Conservation (phyloP, 2,797 vertebrate genomes). For the Fistularia commersonii region DNA sequence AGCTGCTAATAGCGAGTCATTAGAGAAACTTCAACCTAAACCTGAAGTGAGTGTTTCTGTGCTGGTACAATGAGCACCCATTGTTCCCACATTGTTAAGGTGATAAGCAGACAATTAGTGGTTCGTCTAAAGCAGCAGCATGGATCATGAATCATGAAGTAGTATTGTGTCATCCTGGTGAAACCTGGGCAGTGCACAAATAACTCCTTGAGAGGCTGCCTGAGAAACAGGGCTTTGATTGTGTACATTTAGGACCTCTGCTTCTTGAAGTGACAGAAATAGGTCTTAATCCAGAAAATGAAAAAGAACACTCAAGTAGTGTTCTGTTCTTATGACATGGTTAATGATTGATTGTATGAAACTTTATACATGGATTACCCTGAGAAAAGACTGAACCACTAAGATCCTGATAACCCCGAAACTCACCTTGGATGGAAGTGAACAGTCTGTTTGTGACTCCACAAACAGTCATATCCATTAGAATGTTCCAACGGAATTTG, state of each 20-base stretch:
- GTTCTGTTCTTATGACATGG: slow-evolving; percentile 49
- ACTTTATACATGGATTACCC: slow-evolving; percentile 45
- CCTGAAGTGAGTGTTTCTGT: slow-evolving; percentile 39
- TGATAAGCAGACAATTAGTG: slow-evolving; percentile 74
- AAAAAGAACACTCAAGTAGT: slow-evolving; percentile 31
- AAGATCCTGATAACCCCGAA: slow-evolving; percentile 62
- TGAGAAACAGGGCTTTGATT: slow-evolving; percentile 40
- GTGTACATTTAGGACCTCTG: slow-evolving; percentile 35
- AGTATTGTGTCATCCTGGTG: slow-evolving; percentile 36
- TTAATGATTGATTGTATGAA: slow-evolving; percentile 77
- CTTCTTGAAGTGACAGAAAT: slow-evolving; percentile 53
- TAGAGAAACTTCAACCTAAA: slow-evolving; percentile 50
- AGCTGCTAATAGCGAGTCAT: slow-evolving; percentile 60
- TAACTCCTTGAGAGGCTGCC: slow-evolving; percentile 54
- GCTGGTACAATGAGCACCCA: slow-evolving; percentile 42
- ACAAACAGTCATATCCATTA: slow-evolving; percentile 39
- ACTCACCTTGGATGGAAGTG: slow-evolving; percentile 77
- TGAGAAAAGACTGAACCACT: slow-evolving; percentile 64
- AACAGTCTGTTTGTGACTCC: slow-evolving; percentile 75
- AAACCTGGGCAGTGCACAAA: slow-evolving; percentile 49
- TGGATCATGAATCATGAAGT: slow-evolving; percentile 73
- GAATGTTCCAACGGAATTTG: slow-evolving; percentile 34
- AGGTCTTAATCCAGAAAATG: slow-evolving; percentile 54
- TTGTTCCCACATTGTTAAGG: slow-evolving; percentile 59
- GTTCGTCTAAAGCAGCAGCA: slow-evolving; percentile 51